Evolutionary conservation across 2,888 invertebrate species (phyloP).

Genomic region (Charanyca ferruginea): DNA sequence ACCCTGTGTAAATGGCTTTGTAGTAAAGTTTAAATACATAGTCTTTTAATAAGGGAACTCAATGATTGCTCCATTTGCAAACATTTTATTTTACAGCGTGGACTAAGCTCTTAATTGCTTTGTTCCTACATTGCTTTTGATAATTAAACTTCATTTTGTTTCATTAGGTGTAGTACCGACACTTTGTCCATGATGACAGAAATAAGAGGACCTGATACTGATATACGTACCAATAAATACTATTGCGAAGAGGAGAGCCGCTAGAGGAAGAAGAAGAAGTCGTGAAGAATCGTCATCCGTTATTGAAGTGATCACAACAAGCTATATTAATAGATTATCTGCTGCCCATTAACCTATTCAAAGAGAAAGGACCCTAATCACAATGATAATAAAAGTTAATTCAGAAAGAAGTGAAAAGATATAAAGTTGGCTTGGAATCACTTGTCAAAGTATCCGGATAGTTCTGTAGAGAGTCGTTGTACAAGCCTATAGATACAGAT

Average conservation of each 20-base stretch:
- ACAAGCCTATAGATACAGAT: background rate
- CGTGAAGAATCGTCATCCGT: background rate
- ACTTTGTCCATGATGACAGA: background rate
- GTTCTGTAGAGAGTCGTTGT: background rate
- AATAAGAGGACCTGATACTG: too few relatives aligned
- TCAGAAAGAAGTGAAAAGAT: background rate
- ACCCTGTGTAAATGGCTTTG: slow-evolving; percentile 36
- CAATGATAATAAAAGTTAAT: background rate
- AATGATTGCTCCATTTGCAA: slow-evolving; percentile 48
- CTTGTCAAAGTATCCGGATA: slow-evolving; percentile 22
- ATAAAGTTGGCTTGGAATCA: slow-evolving; percentile 1
- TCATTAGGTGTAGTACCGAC: background rate
- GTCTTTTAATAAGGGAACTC: slow-evolving; percentile 25
- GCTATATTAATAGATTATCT: background rate
- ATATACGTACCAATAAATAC: too few relatives aligned
- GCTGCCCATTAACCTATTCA: background rate
- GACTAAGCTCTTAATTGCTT: slow-evolving; percentile 32
- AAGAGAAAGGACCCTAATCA: background rate
- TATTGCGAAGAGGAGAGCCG: too few relatives aligned
- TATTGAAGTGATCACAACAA: background rate
- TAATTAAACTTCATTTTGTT: slow-evolving; percentile 15
- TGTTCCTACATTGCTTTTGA: background rate
- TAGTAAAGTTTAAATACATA: slow-evolving; percentile 23
- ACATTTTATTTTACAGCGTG: slow-evolving; percentile 21
- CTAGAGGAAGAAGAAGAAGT: too few relatives aligned